phyloP scores from a whole-genome alignment of 2,888 invertebrate genomes.

The Hirtodrosophila confusa region DNA sequence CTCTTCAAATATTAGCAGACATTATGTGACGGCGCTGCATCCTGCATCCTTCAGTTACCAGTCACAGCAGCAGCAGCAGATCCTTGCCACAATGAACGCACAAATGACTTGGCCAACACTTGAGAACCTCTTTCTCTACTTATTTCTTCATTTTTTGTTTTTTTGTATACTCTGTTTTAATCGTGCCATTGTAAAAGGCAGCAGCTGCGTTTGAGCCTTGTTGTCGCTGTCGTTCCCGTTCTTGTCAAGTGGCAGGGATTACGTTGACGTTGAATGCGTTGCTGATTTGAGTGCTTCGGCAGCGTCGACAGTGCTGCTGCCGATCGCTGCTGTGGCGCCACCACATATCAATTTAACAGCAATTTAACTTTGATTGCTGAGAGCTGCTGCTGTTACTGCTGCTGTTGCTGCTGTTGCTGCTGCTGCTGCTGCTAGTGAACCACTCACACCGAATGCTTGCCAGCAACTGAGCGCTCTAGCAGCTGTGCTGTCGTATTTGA shows the following conservation, averaged over 20 bases:
- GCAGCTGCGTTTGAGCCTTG: constrained; percentile 9
- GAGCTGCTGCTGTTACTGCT: constrained; percentile 17
- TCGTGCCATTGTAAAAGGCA: constrained; percentile 66
- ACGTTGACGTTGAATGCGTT: constrained; percentile 73
- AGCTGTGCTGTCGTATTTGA: constrained; percentile 84
- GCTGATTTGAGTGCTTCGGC: constrained; percentile 61
- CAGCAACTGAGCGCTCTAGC: constrained; percentile 83
- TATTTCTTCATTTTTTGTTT: constrained; percentile 9
- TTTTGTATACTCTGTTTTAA: constrained; percentile 55
- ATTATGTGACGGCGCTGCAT: constrained; percentile 53
- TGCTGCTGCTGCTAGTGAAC: constrained; percentile 39
- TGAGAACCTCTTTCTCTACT: constrained; percentile 57
- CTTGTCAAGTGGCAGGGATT: constrained; percentile 66
- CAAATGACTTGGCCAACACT: constrained; percentile 74
- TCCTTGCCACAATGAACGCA: constrained; percentile 70
- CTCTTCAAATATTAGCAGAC: constrained; percentile 79
- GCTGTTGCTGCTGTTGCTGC: constrained; percentile 19
- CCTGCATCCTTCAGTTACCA: constrained; percentile 23
- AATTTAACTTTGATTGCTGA: constrained; percentile 54
- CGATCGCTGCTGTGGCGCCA: constrained; percentile 3
- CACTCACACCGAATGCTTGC: constrained; percentile 83
- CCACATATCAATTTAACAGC: constrained; percentile 50
- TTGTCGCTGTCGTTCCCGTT: constrained; percentile 24
- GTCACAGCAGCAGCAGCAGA: constrained; percentile 3
- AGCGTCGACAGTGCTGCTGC: constrained; percentile 2